Percentiles rank a stretch among this genome's conserved stretches.
phyloP scores from a whole-genome alignment of 2,888 invertebrate species.

The Matsumyia berberina region DNA sequence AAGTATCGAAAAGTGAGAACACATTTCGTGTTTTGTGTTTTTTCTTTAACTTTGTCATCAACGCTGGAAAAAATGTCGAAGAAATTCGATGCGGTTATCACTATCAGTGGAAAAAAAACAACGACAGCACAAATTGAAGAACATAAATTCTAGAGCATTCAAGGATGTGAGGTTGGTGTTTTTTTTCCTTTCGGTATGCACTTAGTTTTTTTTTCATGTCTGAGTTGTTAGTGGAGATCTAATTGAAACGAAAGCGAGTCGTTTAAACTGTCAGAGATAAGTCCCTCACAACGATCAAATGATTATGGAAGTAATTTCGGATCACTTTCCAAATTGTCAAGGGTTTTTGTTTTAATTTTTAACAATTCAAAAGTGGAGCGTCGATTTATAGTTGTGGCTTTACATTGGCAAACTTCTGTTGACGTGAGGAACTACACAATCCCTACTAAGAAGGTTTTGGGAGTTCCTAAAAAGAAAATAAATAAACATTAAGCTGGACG shows the following conservation, averaged over 20 bases:
- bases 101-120: slow-evolving; percentile 45
- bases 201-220: neutral
- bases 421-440: too few species aligned
- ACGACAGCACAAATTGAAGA: slow-evolving; percentile 49
- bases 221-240: slow-evolving; percentile 25
- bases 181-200: slow-evolving; percentile 17
- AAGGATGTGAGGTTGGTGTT: slow-evolving; percentile 2
- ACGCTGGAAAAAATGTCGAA: slow-evolving; percentile 16
- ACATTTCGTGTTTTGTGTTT: slow-evolving; percentile 1
- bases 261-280: slow-evolving; percentile 11
- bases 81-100: slow-evolving; percentile 58
- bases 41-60: slow-evolving; percentile 44
- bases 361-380: neutral
- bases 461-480: too few species aligned
- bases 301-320: neutral
- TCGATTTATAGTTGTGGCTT: too few species aligned
- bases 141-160: slow-evolving; percentile 40
- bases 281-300: neutral
- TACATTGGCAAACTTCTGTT: too few species aligned
- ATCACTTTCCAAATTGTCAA: neutral
- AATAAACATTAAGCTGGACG: too few species aligned
- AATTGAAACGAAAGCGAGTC: slow-evolving; percentile 8
- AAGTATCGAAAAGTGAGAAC: slow-evolving; percentile 17
- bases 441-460: too few species aligned
- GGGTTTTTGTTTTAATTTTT: neutral